phyloP scores from a whole-genome alignment of 92 coral and sea anemone genomes.

The Umimayanthus chanpuru region DNA sequence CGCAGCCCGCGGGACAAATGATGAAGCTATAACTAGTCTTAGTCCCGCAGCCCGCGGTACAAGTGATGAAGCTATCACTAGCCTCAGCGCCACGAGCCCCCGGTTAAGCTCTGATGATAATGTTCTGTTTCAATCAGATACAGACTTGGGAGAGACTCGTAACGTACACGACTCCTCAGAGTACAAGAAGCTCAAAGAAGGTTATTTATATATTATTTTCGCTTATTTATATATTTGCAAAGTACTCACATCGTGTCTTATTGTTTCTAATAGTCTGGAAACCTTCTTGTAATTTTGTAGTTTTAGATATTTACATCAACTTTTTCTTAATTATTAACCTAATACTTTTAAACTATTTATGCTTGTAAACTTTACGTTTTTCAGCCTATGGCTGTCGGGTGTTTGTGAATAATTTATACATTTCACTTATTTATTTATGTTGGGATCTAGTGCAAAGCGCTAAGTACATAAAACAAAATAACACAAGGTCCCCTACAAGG shows the following conservation, averaged over 20 bases:
- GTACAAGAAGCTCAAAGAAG: slow-evolving; percentile 74
- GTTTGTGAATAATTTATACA: no score
- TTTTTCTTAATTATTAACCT: no score
- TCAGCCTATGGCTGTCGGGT: no score
- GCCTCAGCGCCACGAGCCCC: slow-evolving; percentile 34
- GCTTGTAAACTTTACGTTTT: no score
- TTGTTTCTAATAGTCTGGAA: no score
- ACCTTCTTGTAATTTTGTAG: no score
- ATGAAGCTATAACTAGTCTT: background rate
- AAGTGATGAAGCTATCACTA: slow-evolving; percentile 33
- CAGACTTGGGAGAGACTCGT: slow-evolving; percentile 71
- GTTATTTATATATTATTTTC: slow-evolving; percentile 44
- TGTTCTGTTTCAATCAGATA: slow-evolving; percentile 82
- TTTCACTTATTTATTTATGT: no score
- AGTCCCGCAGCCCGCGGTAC: slow-evolving; percentile 13
- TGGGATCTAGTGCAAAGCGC: no score
- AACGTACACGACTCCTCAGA: slow-evolving; percentile 58
- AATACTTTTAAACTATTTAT: no score
- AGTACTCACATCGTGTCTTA: background rate
- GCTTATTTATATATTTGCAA: background rate
- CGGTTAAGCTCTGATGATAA: slow-evolving; percentile 63
- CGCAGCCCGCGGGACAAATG: background rate
- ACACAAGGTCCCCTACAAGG: no score
- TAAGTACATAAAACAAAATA: no score
- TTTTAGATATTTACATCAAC: no score